phyloP scores from a whole-genome alignment of 2,888 invertebrate species.

The Oxystoma pomonae region DNA sequence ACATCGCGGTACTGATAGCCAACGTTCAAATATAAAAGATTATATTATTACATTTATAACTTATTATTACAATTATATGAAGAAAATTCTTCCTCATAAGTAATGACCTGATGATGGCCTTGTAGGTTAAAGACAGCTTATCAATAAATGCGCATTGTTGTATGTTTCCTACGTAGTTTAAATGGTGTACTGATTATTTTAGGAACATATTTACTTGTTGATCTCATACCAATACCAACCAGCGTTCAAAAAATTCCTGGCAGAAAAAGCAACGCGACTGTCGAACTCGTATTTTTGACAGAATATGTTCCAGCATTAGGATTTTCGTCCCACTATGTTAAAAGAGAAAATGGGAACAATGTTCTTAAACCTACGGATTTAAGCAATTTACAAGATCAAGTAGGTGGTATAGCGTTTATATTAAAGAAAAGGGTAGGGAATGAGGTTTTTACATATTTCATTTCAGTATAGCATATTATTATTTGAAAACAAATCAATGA shows the following conservation, averaged over 20 bases:
- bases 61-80: too few relatives aligned
- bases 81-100: too few relatives aligned
- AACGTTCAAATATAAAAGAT: too few relatives aligned
- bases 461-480: too few relatives aligned
- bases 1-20: too few relatives aligned
- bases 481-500: too few relatives aligned
- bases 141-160: too few relatives aligned
- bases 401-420: background rate
- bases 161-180: too few relatives aligned
- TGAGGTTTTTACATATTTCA: background rate
- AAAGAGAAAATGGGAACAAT: background rate
- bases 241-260: constrained; percentile 58
- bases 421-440: background rate
- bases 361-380: background rate
- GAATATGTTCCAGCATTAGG: constrained; percentile 27
- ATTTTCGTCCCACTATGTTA: constrained; percentile 22
- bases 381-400: background rate
- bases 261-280: constrained; percentile 57
- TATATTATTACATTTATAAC: too few relatives aligned
- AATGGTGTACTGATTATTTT: too few relatives aligned
- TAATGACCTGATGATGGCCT: too few relatives aligned
- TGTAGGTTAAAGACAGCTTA: too few relatives aligned
- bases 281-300: constrained; percentile 68
- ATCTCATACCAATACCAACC: constrained; percentile 52
- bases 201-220: background rate